These are phyloP conservation scores for Elephantulus edwardii DNA, from an alignment of 2,113 vertebrate species.

Conservation along the genomic window DNA sequence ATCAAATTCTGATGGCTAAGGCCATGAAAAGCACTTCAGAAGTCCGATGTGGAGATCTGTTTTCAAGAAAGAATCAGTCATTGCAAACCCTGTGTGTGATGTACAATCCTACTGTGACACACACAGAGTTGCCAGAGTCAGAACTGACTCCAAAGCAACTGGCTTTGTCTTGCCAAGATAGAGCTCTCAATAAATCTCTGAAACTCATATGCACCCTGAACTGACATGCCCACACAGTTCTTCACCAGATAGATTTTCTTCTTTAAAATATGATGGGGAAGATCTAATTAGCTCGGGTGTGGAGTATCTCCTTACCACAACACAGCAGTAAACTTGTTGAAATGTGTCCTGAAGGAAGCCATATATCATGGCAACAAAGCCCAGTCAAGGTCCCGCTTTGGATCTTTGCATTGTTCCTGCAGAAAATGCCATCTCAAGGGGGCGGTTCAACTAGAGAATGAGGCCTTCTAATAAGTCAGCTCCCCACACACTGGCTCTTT, in stretches of 20 bases:
- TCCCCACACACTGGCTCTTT: neutral
- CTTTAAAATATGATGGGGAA: neutral
- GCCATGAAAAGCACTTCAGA: too few relatives aligned
- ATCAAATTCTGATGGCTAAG: too few relatives aligned
- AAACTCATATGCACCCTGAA: neutral
- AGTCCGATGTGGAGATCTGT: too few relatives aligned
- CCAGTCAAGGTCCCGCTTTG: slow-evolving; percentile 5
- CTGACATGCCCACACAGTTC: neutral
- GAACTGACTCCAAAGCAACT: too few relatives aligned
- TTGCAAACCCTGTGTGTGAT: too few relatives aligned
- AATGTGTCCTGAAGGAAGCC: neutral
- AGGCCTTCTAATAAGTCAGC: slow-evolving; percentile 10
- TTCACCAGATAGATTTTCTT: slow-evolving; percentile 16
- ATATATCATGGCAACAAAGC: slow-evolving; percentile 20
- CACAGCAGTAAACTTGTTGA: neutral
- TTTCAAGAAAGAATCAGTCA: too few relatives aligned
- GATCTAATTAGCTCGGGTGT: slow-evolving; percentile 9
- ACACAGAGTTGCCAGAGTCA: too few relatives aligned
- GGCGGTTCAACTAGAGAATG: slow-evolving; percentile 30
- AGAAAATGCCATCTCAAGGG: slow-evolving; percentile 50
- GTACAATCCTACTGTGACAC: too few relatives aligned
- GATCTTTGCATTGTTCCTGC: neutral
- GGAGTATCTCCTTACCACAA: neutral
- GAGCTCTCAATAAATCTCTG: slow-evolving; percentile 8
- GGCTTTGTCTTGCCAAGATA: neutral